Conservation (phyloP, 1,140 invertebrate genomes). For the Adoxophyes honmai region DNA sequence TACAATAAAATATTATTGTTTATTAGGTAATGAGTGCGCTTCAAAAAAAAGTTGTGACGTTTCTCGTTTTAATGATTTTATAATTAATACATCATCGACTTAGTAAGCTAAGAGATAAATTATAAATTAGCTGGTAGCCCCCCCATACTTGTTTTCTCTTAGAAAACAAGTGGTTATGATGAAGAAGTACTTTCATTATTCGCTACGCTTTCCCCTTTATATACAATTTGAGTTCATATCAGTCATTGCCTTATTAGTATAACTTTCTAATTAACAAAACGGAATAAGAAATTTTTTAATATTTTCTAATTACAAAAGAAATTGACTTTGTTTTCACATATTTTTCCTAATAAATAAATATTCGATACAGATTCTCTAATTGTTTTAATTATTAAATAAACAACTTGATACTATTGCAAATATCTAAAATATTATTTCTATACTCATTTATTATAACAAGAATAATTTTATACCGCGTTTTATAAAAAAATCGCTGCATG, state of each 20-base stretch:
- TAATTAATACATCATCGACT: conserved; percentile 12
- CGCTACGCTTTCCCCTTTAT: conserved; percentile 17
- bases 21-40: neutral
- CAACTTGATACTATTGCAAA: too few relatives aligned
- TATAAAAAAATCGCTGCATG: too few relatives aligned
- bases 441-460: too few relatives aligned
- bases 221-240: conserved; percentile 28
- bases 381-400: too few relatives aligned
- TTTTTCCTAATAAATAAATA: too few relatives aligned
- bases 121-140: conserved; percentile 33
- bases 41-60: neutral
- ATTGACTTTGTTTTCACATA: neutral
- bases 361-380: too few relatives aligned
- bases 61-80: neutral
- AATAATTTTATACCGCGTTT: too few relatives aligned
- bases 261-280: neutral
- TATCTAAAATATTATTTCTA: too few relatives aligned
- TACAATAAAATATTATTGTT: conserved; percentile 2
- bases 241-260: conserved; percentile 34
- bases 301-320: conserved; percentile 13
- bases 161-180: conserved; percentile 30
- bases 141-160: conserved; percentile 26
- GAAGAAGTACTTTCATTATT: conserved; percentile 21
- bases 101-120: neutral
- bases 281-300: conserved; percentile 15